Base-by-base conservation (phyloP, 2,888 invertebrate species). In the Kryphioiulus occultus region DNA sequence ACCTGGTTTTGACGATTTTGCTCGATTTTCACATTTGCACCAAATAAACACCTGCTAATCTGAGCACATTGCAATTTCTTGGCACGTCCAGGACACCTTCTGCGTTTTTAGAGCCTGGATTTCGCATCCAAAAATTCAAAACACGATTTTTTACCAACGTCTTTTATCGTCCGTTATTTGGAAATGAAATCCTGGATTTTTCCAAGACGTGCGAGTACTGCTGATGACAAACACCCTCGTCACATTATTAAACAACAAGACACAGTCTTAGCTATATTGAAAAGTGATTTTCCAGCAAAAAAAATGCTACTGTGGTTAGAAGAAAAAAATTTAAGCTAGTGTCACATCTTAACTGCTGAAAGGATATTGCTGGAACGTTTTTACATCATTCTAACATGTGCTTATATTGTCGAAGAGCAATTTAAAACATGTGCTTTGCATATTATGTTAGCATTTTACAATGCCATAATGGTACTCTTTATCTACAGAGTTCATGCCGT, bases 101-200 rank as follows among this genome's bases (percentile, higher is more conserved):
- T 68, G 68, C n/a, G 68, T 68, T 68, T 68, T 68, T 68, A 68
- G 68, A 68, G 68, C 68, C 68, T 22, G 68, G 68, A 68, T 68
- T 68, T 68, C 68, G 26, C 68, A 68, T 68, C 68, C 68, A 26
- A 68, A 26, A 68, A 68, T 68, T 68, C 68, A 68, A 22, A 68
- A 26, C 26, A 22, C 22, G 22, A 68, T 68, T 68, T 68, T 68
- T 68, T 22, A 26, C 68, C 26, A 1, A 26, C 68, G 68, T 10
- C 22, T 68, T 68, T 68, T 68, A 68, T 68, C 7, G 68, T 68
- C 26, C 68, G 68, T 68, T 68, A 68, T 68, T 68, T 68, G 68
- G n/a, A 68, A 68, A 68, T 68, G 68, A 68, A 68, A 68, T 68
- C 68, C 68, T 26, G 68, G 68, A 68, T 68, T 68, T 68, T 68